Conservation (phyloP, 2,797 vertebrate species). For the Mionectes olivaceus region DNA sequence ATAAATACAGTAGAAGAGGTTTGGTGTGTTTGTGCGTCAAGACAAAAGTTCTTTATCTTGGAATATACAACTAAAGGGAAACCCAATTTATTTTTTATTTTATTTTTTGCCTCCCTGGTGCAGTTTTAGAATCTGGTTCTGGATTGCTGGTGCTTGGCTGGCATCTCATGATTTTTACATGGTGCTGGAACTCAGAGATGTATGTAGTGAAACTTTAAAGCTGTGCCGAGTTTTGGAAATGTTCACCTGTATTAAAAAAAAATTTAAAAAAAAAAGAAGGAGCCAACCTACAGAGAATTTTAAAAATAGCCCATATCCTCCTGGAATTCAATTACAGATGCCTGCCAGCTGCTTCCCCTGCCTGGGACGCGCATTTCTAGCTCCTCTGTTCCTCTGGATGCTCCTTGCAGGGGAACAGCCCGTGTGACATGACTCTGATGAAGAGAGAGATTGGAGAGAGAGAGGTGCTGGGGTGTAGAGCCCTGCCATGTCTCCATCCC, state of each 20-base stretch:
- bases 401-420: constrained; percentile 17
- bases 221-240: constrained; percentile 16
- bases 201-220: constrained; percentile 34
- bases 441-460: background rate
- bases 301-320: constrained; percentile 66
- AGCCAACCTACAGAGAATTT: constrained; percentile 38
- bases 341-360: constrained; percentile 64
- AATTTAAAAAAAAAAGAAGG: background rate
- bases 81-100: background rate
- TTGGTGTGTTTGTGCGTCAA: background rate
- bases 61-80: background rate
- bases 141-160: background rate
- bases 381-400: constrained; percentile 52
- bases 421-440: constrained; percentile 35
- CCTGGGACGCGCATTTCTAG: background rate
- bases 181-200: background rate
- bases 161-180: background rate
- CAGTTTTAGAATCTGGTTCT: background rate
- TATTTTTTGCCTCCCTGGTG: background rate
- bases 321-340: constrained; percentile 67
- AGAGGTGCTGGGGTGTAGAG: background rate
- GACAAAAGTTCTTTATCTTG: background rate
- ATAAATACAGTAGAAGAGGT: background rate
- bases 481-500: background rate
- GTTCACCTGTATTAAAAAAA: background rate